phyloP scores from a whole-genome alignment of 64 coral and sea anemone species.

The Trachythela sp. region DNA sequence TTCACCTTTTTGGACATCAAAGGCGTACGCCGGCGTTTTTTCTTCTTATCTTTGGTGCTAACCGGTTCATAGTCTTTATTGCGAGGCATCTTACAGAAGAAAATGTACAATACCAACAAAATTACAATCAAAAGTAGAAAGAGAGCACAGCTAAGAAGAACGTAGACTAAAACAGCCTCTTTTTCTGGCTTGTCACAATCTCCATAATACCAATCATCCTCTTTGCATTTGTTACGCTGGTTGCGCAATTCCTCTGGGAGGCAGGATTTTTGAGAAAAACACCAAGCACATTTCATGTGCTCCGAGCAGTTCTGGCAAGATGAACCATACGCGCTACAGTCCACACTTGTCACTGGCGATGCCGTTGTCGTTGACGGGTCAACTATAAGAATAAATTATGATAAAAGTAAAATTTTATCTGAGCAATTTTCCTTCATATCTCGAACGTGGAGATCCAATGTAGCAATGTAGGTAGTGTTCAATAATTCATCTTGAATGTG shows the following conservation, averaged over 20 bases:
- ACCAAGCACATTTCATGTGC: not conserved
- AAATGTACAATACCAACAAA: not conserved
- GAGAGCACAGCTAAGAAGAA: not conserved
- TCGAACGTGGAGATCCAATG: too few species aligned
- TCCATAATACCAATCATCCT: slow-evolving; percentile 6
- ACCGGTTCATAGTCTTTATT: not conserved
- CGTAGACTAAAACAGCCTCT: not conserved
- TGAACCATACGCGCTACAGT: not conserved
- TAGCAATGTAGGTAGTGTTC: too few species aligned
- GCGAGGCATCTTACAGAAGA: not conserved
- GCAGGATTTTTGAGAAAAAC: not conserved
- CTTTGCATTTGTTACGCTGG: not conserved
- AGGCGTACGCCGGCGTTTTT: not conserved
- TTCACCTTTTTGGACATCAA: slow-evolving; percentile 9
- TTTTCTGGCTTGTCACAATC: slow-evolving; percentile 8
- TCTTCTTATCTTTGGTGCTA: not conserved
- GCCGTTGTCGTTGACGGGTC: too few species aligned
- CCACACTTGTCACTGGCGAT: not conserved
- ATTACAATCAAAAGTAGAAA: slow-evolving; percentile 8
- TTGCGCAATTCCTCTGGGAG: not conserved
- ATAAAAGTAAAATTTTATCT: too few species aligned
- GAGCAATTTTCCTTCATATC: too few species aligned
- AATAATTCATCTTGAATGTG: too few species aligned
- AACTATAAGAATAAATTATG: too few species aligned
- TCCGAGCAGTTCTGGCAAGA: not conserved